These are phyloP conservation scores for Ganaspis sp. DNA, from an alignment of 1,140 invertebrate species.

Conservation along the genomic window DNA sequence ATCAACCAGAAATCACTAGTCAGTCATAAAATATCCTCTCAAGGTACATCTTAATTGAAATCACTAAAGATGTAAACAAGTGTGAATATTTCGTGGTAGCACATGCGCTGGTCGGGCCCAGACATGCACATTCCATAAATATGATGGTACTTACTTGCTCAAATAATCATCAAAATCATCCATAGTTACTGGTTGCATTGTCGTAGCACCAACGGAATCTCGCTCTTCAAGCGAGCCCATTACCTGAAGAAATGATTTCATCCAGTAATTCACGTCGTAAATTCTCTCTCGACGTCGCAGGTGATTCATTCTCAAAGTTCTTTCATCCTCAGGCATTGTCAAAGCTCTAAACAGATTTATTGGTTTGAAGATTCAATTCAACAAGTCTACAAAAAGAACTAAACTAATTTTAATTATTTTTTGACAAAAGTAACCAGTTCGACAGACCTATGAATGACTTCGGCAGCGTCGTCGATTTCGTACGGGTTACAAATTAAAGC, in stretches of 20 bases:
- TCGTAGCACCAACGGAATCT: slow-evolving; percentile 87
- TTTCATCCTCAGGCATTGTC: slow-evolving; percentile 93
- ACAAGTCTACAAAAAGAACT: neutral
- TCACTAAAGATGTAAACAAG: no score
- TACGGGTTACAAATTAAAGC: slow-evolving; percentile 93
- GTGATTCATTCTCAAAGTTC: slow-evolving; percentile 90
- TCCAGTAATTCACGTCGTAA: slow-evolving; percentile 93
- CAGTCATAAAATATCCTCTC: neutral
- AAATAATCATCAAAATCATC: slow-evolving; percentile 93
- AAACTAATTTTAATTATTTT: no score
- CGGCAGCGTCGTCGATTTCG: slow-evolving; percentile 90
- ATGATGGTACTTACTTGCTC: slow-evolving; percentile 80
- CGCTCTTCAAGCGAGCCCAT: slow-evolving; percentile 89
- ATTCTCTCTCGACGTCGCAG: slow-evolving; percentile 87
- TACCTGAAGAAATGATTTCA: slow-evolving; percentile 90
- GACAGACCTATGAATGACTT: slow-evolving; percentile 86
- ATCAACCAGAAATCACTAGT: neutral
- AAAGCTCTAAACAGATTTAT: slow-evolving; percentile 79
- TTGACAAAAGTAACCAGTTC: neutral
- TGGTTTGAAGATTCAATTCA: neutral
- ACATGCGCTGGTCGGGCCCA: slow-evolving; percentile 70
- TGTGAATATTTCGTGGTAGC: slow-evolving; percentile 45
- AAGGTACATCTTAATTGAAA: neutral
- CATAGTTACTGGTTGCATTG: slow-evolving; percentile 89
- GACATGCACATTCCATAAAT: slow-evolving; percentile 58